Base-by-base conservation (phyloP, 2,113 vertebrate genomes). In the Balaenoptera acutorostrata region DNA sequence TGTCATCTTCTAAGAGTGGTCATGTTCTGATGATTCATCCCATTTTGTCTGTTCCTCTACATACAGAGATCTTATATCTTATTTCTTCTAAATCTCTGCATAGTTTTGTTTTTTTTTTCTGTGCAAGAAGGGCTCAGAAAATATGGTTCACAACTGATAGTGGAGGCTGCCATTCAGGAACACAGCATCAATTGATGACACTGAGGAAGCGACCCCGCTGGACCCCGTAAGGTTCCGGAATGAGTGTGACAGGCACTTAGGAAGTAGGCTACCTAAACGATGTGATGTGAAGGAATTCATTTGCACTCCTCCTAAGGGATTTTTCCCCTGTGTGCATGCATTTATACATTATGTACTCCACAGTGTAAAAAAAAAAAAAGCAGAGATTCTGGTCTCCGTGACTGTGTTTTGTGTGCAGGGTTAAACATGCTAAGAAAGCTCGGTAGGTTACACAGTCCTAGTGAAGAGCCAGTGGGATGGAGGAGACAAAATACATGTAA, bases 251-350 rank as follows among this genome's bases (percentile, higher is more conserved):
- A 84, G 55, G 72, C n/a, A n/a, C 68, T 83, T 41, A 46, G 41
- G 94, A 86, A 95, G 49, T 17, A 84, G 61, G 74, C 74, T 89
- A 23, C 80, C 61, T 33, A 90, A 96, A 84, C 39, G 39, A 88
- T 52, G n/a, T 20, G 72, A 82, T 61, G 61, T 55, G 78, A 92
- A 97, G 86, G 64, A 88, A 74, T 80, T 95, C 63, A 77, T 95
- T 83, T 95, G 88, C 69, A 75, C 55, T 66, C 21, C 18, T 97
- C 71, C 59, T n/a, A 46, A 90, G 27, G 74, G 59, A 83, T 18
- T 68, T 83, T 66, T 75, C 78, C 17, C 27, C 44, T 57, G 8
- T 78, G 75, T 55, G 41, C 12, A 8, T 80, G 63, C 18, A 74
- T 87, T 55, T 46, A 36, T 52, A 52, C 4, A 75, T 55, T 33